Evolutionary conservation across 2,113 vertebrate species (phyloP).

Genomic region (Speoplatyrhinus poulsoni): DNA sequence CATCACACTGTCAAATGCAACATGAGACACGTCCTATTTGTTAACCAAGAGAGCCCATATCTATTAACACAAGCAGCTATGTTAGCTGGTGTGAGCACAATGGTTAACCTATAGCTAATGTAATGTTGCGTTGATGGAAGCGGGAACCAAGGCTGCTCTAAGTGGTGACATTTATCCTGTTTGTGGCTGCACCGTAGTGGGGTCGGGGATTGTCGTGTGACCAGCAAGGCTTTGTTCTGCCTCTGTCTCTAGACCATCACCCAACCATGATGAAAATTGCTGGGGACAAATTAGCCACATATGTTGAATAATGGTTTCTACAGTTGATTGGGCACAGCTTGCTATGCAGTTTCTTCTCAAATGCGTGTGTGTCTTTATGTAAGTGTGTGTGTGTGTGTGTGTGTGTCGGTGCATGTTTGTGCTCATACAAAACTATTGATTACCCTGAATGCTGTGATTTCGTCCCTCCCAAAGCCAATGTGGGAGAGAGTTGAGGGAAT

Average conservation of each 20-base stretch:
- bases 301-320: slow-evolving; percentile 64
- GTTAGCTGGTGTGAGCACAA: neutral
- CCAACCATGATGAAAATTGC: slow-evolving; percentile 59
- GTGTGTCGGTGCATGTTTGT: slow-evolving; percentile 13
- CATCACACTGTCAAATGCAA: slow-evolving; percentile 13
- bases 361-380: neutral
- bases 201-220: slow-evolving; percentile 47
- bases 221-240: slow-evolving; percentile 48
- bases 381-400: slow-evolving; percentile 12
- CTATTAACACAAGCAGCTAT: slow-evolving; percentile 24
- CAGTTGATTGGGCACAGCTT: slow-evolving; percentile 64
- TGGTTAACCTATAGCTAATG: slow-evolving; percentile 26
- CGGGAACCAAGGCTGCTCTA: slow-evolving; percentile 45
- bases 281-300: slow-evolving; percentile 67
- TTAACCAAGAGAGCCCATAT: slow-evolving; percentile 34
- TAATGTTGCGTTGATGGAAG: slow-evolving; percentile 33
- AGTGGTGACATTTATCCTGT: slow-evolving; percentile 62
- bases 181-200: slow-evolving; percentile 58
- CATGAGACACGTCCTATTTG: slow-evolving; percentile 40
- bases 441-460: slow-evolving; percentile 2
- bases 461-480: slow-evolving; percentile 29
- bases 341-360: neutral
- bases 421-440: neutral
- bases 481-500: slow-evolving; percentile 44
- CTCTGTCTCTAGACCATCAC: slow-evolving; percentile 52